Evolutionary conservation across 2,113 vertebrate species (phyloP).

Genomic region (Sturnira hondurensis): DNA sequence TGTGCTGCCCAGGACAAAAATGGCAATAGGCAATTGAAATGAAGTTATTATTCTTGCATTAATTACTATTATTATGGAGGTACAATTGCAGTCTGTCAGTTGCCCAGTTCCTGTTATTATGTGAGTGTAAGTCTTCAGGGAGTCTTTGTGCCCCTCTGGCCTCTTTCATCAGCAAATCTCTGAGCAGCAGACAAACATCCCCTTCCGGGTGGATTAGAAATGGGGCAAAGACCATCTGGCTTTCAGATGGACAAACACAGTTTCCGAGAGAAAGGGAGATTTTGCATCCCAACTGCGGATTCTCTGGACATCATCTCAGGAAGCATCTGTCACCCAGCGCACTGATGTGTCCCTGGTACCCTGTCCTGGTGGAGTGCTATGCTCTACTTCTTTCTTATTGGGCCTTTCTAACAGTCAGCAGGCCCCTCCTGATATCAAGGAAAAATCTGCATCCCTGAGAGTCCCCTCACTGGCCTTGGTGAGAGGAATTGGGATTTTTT

Average conservation of each 20-base stretch:
- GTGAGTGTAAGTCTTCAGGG: not conserved
- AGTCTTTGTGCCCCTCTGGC: not conserved
- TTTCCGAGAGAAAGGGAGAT: not conserved
- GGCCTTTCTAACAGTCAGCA: not conserved
- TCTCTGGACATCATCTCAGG: not conserved
- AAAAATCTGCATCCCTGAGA: not conserved
- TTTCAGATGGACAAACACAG: not conserved
- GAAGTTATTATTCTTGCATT: conserved; percentile 56
- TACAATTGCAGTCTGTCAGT: conserved; percentile 38
- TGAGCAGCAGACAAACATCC: conserved; percentile 27
- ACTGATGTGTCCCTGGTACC: not conserved
- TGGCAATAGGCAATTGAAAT: conserved; percentile 41
- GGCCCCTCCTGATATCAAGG: not conserved
- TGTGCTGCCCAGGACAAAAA: conserved; percentile 33
- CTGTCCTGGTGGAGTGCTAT: not conserved
- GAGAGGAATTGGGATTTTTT: not conserved
- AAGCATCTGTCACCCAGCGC: not conserved
- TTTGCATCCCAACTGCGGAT: not conserved
- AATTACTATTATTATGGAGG: conserved; percentile 67
- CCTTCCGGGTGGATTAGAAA: conserved; percentile 2
- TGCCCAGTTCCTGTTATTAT: conserved; percentile 59
- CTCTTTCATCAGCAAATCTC: conserved; percentile 51
- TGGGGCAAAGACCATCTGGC: not conserved
- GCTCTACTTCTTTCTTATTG: not conserved
- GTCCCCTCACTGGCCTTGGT: not conserved